Conservation (phyloP, 1,140 invertebrate genomes). For the Camponotus floridanus region DNA sequence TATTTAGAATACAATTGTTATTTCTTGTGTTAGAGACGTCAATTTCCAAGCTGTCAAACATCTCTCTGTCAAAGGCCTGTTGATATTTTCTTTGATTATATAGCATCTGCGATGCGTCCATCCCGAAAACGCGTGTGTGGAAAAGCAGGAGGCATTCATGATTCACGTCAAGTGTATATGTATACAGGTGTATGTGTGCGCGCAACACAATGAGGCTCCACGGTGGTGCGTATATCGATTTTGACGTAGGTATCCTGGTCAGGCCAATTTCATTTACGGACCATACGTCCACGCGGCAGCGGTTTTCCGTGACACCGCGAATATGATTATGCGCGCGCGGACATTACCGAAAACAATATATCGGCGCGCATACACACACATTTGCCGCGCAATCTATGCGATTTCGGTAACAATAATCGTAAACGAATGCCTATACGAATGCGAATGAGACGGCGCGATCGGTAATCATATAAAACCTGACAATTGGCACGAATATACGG, state of each 20-base stretch:
- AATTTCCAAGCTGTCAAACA: neutral
- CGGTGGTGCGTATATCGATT: constrained; percentile 46
- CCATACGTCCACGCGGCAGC: constrained; percentile 7
- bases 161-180: neutral
- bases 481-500: constrained; percentile 2
- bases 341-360: constrained; percentile 67
- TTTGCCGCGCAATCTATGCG: constrained; percentile 39
- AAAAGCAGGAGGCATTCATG: neutral
- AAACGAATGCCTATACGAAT: constrained; percentile 60
- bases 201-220: neutral
- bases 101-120: neutral
- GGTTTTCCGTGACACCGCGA: constrained; percentile 60
- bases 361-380: constrained; percentile 23
- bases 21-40: neutral
- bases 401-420: constrained; percentile 69
- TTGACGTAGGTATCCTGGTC: constrained; percentile 29
- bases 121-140: neutral
- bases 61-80: neutral
- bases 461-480: constrained; percentile 10
- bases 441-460: neutral
- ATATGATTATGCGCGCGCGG: constrained; percentile 66
- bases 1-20: neutral
- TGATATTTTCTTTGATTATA: neutral
- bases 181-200: no score
- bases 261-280: constrained; percentile 67